A percentile compares a stretch with the other conserved stretches of the same genome.
Conservation (phyloP, 2,113 vertebrate species). For the Neoarius graeffei region DNA sequence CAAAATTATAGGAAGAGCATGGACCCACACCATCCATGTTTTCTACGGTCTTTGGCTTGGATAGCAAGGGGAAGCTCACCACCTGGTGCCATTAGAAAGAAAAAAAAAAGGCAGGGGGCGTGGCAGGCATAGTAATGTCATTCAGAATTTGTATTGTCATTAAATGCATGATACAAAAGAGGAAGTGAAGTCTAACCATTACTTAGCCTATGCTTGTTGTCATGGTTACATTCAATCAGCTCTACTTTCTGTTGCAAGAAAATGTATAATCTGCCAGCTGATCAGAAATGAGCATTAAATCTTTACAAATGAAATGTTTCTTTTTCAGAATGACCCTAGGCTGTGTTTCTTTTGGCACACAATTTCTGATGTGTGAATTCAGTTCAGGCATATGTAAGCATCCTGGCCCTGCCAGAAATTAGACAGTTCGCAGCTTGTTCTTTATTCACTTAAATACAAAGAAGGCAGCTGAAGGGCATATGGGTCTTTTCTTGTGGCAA, state of each 20-base stretch:
- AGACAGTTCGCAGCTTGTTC: background rate
- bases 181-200: background rate
- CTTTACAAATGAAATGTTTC: background rate
- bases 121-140: background rate
- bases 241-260: background rate
- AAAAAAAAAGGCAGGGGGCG: background rate
- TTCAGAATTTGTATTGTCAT: background rate
- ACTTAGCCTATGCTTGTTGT: background rate
- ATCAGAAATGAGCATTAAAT: background rate
- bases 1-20: no score
- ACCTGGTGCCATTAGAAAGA: background rate
- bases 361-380: background rate
- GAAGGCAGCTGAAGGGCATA: constrained; percentile 31
- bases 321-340: background rate
- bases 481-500: constrained; percentile 40
- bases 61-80: background rate
- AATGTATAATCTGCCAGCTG: background rate
- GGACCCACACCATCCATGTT: no score
- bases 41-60: background rate
- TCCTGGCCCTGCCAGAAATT: background rate
- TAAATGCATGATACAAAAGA: background rate
- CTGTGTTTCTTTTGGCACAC: background rate
- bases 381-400: background rate
- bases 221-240: background rate
- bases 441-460: background rate